Evolutionary conservation across 2,113 vertebrate genomes (phyloP).

Genomic region (Abramis brama): DNA sequence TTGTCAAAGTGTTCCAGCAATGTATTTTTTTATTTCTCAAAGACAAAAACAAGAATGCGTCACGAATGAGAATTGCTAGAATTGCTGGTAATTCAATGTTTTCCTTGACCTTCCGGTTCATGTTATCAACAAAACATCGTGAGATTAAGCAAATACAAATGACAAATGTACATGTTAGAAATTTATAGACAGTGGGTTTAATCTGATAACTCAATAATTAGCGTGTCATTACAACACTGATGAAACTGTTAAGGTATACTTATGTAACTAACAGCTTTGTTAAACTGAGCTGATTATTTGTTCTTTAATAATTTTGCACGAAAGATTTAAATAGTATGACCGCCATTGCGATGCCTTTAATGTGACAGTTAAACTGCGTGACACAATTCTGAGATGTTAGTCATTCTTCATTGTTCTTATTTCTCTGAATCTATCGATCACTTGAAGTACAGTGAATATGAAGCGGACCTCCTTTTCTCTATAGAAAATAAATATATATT

Average conservation of each 20-base stretch:
- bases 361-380: neutral
- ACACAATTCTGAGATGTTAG: neutral
- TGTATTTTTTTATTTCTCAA: neutral
- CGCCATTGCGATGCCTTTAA: neutral
- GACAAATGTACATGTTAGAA: neutral
- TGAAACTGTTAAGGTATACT: neutral
- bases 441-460: neutral
- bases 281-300: neutral
- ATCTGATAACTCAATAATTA: neutral
- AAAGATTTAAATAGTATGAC: neutral
- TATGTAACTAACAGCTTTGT: neutral
- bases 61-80: neutral
- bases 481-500: neutral
- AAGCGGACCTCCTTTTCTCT: neutral
- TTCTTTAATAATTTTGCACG: neutral
- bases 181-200: neutral
- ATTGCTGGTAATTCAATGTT: neutral
- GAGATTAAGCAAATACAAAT: neutral
- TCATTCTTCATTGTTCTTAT: constrained; percentile 18
- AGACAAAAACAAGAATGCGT: neutral
- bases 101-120: neutral
- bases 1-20: neutral
- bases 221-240: neutral
- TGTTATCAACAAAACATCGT: neutral
- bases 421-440: neutral